A percentile compares a stretch with the other conserved stretches of the same genome.
Evolutionary conservation across 2,888 invertebrate species (phyloP).

Genomic region (Cryptus armator): DNA sequence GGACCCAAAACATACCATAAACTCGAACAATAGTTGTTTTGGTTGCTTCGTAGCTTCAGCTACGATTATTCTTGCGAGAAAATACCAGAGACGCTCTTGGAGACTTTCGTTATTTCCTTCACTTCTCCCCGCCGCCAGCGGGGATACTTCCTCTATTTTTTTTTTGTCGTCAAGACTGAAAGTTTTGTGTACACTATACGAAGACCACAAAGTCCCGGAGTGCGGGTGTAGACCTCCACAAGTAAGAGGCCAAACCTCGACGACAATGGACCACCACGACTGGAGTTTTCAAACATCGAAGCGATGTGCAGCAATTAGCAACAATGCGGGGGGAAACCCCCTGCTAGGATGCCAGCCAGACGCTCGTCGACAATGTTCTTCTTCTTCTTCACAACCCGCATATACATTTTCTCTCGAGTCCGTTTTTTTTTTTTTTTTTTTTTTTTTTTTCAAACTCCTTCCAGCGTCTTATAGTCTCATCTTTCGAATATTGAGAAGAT

Average conservation of each 20-base stretch:
- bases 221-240: slow-evolving; percentile 29
- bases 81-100: slow-evolving; percentile 54
- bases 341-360: slow-evolving; percentile 73
- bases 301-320: slow-evolving; percentile 78
- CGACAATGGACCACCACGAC: slow-evolving; percentile 74
- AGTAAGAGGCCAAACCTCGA: not conserved
- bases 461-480: slow-evolving; percentile 9
- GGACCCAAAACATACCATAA: slow-evolving; percentile 80
- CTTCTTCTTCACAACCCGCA: slow-evolving; percentile 73
- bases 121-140: slow-evolving; percentile 17
- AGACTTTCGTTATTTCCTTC: slow-evolving; percentile 6
- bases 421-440: slow-evolving; percentile 24
- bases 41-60: slow-evolving; percentile 67
- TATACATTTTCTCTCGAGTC: slow-evolving; percentile 53
- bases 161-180: slow-evolving; percentile 25
- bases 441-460: not conserved
- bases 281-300: slow-evolving; percentile 71
- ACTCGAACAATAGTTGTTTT: slow-evolving; percentile 81
- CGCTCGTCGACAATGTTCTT: slow-evolving; percentile 51
- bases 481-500: slow-evolving; percentile 26
- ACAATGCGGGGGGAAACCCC: slow-evolving; percentile 77
- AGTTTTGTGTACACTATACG: slow-evolving; percentile 11
- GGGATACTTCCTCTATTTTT: slow-evolving; percentile 35
- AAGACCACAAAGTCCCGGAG: slow-evolving; percentile 57
- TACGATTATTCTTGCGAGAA: slow-evolving; percentile 65